A percentile compares a stretch with the other conserved stretches of the same genome.
Evolutionary conservation across 2,113 vertebrate species (phyloP).

Genomic region (Sander lucioperca): DNA sequence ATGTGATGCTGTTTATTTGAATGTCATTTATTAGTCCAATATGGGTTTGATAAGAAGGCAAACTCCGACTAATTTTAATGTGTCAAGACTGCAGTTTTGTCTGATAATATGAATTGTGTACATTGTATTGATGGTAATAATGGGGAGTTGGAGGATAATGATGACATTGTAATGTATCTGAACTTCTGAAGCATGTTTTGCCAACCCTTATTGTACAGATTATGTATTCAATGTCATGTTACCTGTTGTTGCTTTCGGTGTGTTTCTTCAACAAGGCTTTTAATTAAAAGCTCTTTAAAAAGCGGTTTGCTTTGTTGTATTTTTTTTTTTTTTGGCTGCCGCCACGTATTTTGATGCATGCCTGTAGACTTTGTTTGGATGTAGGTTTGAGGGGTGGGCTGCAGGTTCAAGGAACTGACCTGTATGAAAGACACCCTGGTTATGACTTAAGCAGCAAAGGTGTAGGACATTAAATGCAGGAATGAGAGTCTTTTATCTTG

Average conservation of each 20-base stretch:
- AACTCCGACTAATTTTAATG: slow-evolving; percentile 47
- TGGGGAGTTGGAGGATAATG: slow-evolving; percentile 52
- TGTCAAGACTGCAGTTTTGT: slow-evolving; percentile 72
- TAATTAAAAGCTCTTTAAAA: slow-evolving; percentile 82
- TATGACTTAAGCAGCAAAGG: no score
- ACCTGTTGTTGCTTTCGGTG: slow-evolving; percentile 78
- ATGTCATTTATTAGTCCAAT: slow-evolving; percentile 72
- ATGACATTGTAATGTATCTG: slow-evolving; percentile 82
- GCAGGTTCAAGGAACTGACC: no score
- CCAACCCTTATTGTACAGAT: slow-evolving; percentile 83
- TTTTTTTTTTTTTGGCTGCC: not conserved
- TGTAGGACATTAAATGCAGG: no score
- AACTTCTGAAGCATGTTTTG: slow-evolving; percentile 85
- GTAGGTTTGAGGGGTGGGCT: no score
- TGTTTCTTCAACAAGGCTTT: slow-evolving; percentile 84
- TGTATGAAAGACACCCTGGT: no score
- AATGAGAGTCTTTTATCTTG: no score
- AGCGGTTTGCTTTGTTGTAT: not conserved
- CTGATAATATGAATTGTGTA: slow-evolving; percentile 76
- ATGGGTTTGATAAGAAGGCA: slow-evolving; percentile 72
- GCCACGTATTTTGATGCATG: not conserved
- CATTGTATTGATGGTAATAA: slow-evolving; percentile 71
- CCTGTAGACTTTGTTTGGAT: not conserved
- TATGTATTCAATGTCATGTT: slow-evolving; percentile 81
- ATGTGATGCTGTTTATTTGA: slow-evolving; percentile 76